Evolutionary conservation across 92 coral and sea anemone genomes (phyloP).

Genomic region (Umimayanthus kanabou): DNA sequence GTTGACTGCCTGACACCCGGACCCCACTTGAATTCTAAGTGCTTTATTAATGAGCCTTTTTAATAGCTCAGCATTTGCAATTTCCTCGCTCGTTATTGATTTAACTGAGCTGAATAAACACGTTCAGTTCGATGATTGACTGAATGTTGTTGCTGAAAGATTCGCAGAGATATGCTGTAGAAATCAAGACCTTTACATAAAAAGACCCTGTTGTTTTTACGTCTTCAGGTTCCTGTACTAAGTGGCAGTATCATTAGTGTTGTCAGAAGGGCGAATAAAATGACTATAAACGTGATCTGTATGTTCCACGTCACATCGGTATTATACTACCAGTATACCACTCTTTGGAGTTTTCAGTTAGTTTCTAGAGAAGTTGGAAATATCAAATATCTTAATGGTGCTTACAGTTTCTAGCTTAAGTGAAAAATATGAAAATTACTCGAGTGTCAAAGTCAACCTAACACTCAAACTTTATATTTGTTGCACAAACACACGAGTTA

Average conservation of each 20-base stretch:
- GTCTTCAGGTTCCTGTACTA: not conserved
- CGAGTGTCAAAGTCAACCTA: not conserved
- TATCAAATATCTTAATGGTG: not conserved
- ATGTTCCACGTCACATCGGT: not conserved
- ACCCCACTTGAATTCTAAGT: slow-evolving; percentile 23
- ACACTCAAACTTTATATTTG: not conserved
- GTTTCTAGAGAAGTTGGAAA: not conserved
- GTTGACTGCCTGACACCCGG: not conserved
- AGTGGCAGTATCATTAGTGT: not conserved
- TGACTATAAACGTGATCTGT: not conserved
- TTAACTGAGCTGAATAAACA: slow-evolving; percentile 23
- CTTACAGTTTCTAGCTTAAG: not conserved
- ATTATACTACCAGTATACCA: not conserved
- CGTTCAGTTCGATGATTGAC: not conserved
- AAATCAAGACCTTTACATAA: not conserved
- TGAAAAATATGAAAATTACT: not conserved
- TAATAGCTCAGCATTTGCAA: not conserved
- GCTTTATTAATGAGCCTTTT: not conserved
- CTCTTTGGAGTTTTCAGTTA: too few relatives aligned
- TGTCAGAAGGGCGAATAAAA: not conserved
- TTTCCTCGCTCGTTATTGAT: not conserved
- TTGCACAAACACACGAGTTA: not conserved
- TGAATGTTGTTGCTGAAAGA: not conserved
- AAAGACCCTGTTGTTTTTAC: not conserved
- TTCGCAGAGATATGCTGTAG: not conserved